Evolutionary conservation across 2,888 invertebrate genomes (phyloP).

Genomic region (Belgica antarctica): DNA sequence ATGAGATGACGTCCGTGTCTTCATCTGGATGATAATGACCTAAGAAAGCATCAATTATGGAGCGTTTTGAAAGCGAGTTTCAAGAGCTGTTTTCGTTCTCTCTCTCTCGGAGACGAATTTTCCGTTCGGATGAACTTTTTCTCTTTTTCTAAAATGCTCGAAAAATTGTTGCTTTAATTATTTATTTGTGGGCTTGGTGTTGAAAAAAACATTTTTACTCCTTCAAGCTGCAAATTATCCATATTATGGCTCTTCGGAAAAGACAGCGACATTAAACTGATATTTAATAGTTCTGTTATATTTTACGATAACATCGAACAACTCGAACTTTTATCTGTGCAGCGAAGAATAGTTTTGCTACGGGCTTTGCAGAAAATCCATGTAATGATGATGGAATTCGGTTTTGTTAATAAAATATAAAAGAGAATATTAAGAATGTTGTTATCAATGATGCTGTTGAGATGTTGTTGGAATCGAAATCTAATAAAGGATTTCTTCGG

Average conservation of each 20-base stretch:
- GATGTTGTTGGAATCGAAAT: neutral
- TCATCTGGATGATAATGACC: constrained; percentile 26
- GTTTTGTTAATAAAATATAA: neutral
- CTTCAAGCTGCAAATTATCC: neutral
- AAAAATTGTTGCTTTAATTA: constrained; percentile 19
- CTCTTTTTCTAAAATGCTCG: neutral
- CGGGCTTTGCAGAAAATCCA: neutral
- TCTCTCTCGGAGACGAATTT: no score
- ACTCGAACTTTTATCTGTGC: no score
- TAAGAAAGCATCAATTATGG: constrained; percentile 38
- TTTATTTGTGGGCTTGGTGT: neutral
- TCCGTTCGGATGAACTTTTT: neutral
- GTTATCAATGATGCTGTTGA: neutral
- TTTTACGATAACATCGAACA: neutral
- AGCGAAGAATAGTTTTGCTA: neutral
- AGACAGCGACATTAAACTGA: constrained; percentile 31
- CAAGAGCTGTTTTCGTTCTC: constrained; percentile 4
- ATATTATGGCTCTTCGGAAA: neutral
- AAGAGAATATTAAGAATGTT: constrained; percentile 3
- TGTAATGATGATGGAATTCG: constrained; percentile 15
- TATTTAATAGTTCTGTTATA: constrained; percentile 32
- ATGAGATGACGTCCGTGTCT: constrained; percentile 1
- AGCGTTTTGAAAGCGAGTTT: neutral
- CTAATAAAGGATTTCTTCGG: neutral
- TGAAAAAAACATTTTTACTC: neutral